Conservation (phyloP, 2,113 vertebrate species). For the Pampusana beccarii region DNA sequence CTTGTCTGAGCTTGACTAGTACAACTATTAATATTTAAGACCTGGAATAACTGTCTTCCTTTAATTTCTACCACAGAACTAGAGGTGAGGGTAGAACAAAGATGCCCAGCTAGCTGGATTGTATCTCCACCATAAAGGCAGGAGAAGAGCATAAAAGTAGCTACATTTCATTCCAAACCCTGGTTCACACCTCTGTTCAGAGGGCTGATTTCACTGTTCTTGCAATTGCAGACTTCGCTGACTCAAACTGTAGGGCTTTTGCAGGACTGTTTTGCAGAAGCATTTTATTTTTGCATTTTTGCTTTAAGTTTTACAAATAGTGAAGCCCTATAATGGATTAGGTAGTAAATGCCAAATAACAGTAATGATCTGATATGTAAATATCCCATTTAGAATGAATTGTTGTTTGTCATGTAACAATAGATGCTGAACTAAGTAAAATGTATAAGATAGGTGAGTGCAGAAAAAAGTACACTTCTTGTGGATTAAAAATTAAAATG, state of each 20-base stretch:
- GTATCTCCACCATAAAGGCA: neutral
- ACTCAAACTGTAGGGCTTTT: neutral
- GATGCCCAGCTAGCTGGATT: neutral
- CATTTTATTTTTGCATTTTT: neutral
- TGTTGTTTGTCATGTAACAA: neutral
- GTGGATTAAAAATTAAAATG: neutral
- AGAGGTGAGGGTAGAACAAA: neutral
- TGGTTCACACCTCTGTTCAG: neutral
- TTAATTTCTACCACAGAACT: neutral
- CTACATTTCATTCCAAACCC: neutral
- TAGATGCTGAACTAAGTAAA: neutral
- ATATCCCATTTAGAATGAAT: neutral
- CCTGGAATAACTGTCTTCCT: neutral
- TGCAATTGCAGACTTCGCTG: neutral
- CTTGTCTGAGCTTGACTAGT: neutral
- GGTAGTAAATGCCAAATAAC: neutral
- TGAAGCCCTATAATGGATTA: neutral
- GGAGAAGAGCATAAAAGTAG: neutral
- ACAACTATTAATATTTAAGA: neutral
- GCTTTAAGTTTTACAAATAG: neutral
- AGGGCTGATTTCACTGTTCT: neutral
- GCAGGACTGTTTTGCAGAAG: neutral
- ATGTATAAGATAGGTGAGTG: neutral
- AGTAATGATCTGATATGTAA: neutral
- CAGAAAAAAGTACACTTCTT: neutral